These are phyloP conservation scores for Todiramphus chloris DNA, from an alignment of 2,113 vertebrate genomes.

Conservation along the genomic window DNA sequence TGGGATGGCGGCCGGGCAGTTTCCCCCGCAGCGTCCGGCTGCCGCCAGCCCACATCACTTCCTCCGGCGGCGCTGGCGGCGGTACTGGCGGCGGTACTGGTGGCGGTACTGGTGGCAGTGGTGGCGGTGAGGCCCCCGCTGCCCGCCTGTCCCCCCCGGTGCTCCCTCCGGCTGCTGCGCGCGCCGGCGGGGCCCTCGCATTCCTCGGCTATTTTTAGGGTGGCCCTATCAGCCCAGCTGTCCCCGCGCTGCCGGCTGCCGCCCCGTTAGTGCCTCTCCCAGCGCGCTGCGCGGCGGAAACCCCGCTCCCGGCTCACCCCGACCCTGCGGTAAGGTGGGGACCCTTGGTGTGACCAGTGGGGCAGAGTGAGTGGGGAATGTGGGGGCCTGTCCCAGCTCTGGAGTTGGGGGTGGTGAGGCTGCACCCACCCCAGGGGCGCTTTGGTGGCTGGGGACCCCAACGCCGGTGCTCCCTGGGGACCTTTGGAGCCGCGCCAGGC, in stretches of 20 bases:
- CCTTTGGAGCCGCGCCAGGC: neutral
- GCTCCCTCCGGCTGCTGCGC: conserved; percentile 8
- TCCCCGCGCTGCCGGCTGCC: conserved; percentile 64
- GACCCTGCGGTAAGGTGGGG: conserved; percentile 57
- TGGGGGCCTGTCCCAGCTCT: neutral
- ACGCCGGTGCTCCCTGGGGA: accelerated
- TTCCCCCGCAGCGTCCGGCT: neutral
- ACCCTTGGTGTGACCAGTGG: accelerated
- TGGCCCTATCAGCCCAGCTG: conserved; percentile 83
- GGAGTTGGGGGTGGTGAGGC: accelerated
- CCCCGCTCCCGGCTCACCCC: neutral
- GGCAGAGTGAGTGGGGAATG: neutral
- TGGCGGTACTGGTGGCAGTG: neutral
- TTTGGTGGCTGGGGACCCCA: accelerated
- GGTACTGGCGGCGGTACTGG: neutral
- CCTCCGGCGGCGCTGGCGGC: conserved; percentile 25
- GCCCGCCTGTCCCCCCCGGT: neutral
- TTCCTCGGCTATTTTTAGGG: conserved; percentile 85
- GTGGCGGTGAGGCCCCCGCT: neutral
- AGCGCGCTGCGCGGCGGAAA: conserved; percentile 44
- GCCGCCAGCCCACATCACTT: conserved; percentile 60
- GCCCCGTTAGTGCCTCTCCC: conserved; percentile 44
- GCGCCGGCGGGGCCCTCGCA: conserved; percentile 44
- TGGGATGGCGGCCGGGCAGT: neutral
- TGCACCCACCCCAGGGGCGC: accelerated